phyloP scores from a whole-genome alignment of 2,888 invertebrate species.

The Nemotelus nigrinus region DNA sequence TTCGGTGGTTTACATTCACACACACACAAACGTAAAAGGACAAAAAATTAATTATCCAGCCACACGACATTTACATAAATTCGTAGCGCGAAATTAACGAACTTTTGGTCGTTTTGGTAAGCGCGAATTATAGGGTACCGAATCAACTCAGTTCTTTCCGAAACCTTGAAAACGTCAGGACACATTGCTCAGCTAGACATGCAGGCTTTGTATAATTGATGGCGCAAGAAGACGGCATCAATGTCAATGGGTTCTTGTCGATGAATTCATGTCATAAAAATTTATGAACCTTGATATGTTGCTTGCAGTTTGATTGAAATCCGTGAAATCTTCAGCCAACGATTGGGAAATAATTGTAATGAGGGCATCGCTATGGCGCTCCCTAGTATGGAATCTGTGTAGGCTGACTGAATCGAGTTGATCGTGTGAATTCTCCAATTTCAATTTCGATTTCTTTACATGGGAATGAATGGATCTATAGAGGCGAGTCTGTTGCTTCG shows the following conservation, averaged over 20 bases:
- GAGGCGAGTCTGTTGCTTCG: not conserved
- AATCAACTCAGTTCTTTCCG: no score
- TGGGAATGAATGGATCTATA: not conserved
- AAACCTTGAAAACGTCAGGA: not conserved
- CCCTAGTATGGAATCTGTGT: slow-evolving; percentile 9
- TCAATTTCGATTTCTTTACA: not conserved
- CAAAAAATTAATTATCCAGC: slow-evolving; percentile 41
- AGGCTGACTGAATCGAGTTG: not conserved
- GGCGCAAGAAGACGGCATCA: not conserved
- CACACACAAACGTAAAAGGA: not conserved
- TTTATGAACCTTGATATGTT: slow-evolving; percentile 41
- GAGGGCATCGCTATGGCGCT: slow-evolving; percentile 14
- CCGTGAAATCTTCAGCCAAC: slow-evolving; percentile 24
- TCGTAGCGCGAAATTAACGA: not conserved
- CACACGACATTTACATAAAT: slow-evolving; percentile 39
- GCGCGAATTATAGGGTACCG: no score
- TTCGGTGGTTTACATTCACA: no score
- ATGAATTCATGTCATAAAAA: slow-evolving; percentile 29
- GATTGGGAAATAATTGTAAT: slow-evolving; percentile 28
- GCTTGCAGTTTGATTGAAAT: slow-evolving; percentile 25
- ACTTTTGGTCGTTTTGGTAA: slow-evolving; percentile 1
- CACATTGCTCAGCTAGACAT: not conserved
- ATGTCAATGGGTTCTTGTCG: not conserved
- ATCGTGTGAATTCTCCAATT: slow-evolving; percentile 28
- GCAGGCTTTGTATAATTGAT: slow-evolving; percentile 27